Evolutionary conservation across 2,113 vertebrate genomes (phyloP), one percentile per base, ranked within the genome.

Genomic region (Psammodynastes pulverulentus): DNA sequence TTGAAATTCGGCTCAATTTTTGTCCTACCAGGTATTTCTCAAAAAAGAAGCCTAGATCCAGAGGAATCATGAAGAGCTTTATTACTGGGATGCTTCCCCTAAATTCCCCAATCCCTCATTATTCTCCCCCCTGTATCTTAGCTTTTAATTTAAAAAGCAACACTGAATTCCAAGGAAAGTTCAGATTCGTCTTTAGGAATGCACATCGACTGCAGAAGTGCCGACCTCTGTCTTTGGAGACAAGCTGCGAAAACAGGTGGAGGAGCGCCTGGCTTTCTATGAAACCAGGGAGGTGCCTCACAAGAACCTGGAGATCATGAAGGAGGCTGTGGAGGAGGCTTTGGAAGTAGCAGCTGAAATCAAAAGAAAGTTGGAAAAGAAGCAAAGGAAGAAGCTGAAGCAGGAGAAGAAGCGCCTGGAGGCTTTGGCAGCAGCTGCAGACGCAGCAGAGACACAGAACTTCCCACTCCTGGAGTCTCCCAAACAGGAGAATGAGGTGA

Each of bases 291-390:
- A 98, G 0, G 96, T 98, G 0, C 99, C 99, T 0, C 97, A 99
- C 19, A 99, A 99, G 95, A 99, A 99, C 87, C 95, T 99, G 53
- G 98, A 99, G 0, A 99, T 99, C 56, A 99, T 99, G 99, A 99
- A 99, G 94, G 98, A 99, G 91, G 99, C 98, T 0, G 93, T 98
- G 91, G 97, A 95, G 79, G 97, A 99, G 99, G 99, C 99, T 0
- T 95, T 90, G 0, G 98, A 98, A 88, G 98, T 97, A 17, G 97
- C 98, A 29, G 96, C 98, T 0, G 98, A 99, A 93, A 97, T 99
- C 0, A 98, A 98, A 92, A 96, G 97, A 21, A 99, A 98, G 94
- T 88, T 98, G 58, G 98, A 98, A 62, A 99, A 99, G 95, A 98
- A 98, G 21, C 98, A 99, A 91, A 99, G 98, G 96, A 99, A 99